Evolutionary conservation across 2,113 vertebrate genomes (phyloP), one percentile per base, ranked within the genome.

Genomic region (Lanius ludovicianus): DNA sequence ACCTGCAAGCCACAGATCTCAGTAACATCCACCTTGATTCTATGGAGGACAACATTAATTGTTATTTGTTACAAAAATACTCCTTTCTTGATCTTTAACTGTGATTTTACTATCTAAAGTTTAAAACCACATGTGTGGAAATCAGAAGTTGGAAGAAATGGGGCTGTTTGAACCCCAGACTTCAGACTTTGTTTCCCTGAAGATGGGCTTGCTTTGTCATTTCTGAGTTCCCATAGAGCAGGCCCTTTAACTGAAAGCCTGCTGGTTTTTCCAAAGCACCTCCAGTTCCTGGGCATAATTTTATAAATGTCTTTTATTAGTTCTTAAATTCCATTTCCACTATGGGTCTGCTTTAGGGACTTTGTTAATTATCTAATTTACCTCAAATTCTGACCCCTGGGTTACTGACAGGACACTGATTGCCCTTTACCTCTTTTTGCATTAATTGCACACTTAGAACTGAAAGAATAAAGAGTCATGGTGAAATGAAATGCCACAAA

Each of bases 401-500:
- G 44, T 94, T 95, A 94, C 13, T 79, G 70, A 46, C 84, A 92
- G 81, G 57, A 95, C 94, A 88, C 27, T 0, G 1, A 93, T 74
- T 96, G 84, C 57, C 78, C 93, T 96, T 95, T 95, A n/a, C 85
- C 47, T 93, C 57, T 92, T 90, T 60, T 81, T 53, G 57, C 92
- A 64, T 83, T 93, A 97, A 95, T 87, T 97, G 57, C 80, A 52
- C 62, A 76, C 88, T 91, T 93, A 86, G 46, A 95, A 87, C 33
- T 47, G 46, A 82, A 93, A 56, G 71, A 89, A 91, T 46, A 63
- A 92, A 92, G 95, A 96, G 77, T 28, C 79, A 87, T n/a, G 3
- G 17, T 41, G 50, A 91, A 95, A 95, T 90, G 78, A 94, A 95
- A 94, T 96, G 92, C 92, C 83, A 94, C 19, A 59, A 92, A 97